phyloP scores from a whole-genome alignment of 2,888 invertebrate species.

The Cephus nigrinus region DNA sequence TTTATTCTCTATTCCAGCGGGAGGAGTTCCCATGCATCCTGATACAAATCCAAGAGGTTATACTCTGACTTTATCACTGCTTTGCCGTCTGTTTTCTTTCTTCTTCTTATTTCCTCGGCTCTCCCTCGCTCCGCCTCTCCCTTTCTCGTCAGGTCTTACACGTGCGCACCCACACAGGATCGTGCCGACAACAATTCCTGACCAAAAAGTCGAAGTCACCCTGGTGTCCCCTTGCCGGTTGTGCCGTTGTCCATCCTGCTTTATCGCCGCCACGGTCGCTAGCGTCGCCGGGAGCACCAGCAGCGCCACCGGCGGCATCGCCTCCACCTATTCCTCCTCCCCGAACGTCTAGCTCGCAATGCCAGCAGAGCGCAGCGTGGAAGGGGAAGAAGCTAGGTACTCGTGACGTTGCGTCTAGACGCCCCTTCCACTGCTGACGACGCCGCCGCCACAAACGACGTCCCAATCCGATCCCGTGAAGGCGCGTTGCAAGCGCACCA shows the following conservation, averaged over 20 bases:
- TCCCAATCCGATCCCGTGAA: conserved; percentile 26
- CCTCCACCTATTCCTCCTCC: conserved; percentile 15
- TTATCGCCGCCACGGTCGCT: conserved; percentile 10
- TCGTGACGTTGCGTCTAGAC: conserved; percentile 65
- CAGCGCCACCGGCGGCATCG: conserved; percentile 8
- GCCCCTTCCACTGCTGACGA: conserved; percentile 62
- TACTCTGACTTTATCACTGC: conserved; percentile 22
- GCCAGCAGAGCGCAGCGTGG: conserved; percentile 27
- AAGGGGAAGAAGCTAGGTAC: conserved; percentile 50
- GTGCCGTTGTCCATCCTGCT: neutral
- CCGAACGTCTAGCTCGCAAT: too few relatives aligned
- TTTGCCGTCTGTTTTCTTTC: conserved; percentile 20
- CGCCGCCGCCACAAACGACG: conserved; percentile 44
- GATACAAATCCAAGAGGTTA: conserved; percentile 43
- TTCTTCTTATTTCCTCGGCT: conserved; percentile 19
- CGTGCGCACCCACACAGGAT: conserved; percentile 9
- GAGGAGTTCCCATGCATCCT: conserved; percentile 36
- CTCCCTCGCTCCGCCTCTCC: conserved; percentile 13
- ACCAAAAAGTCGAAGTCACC: conserved; percentile 60
- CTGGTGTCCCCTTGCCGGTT: conserved; percentile 31
- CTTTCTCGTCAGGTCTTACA: conserved; percentile 7
- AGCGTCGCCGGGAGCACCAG: conserved; percentile 7
- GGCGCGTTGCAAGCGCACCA: conserved; percentile 20
- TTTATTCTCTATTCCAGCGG: conserved; percentile 13
- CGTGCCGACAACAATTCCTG: conserved; percentile 57